These are phyloP conservation scores for Meghimatium bilineatum DNA, from an alignment of 2,888 invertebrate species.

Conservation along the genomic window DNA sequence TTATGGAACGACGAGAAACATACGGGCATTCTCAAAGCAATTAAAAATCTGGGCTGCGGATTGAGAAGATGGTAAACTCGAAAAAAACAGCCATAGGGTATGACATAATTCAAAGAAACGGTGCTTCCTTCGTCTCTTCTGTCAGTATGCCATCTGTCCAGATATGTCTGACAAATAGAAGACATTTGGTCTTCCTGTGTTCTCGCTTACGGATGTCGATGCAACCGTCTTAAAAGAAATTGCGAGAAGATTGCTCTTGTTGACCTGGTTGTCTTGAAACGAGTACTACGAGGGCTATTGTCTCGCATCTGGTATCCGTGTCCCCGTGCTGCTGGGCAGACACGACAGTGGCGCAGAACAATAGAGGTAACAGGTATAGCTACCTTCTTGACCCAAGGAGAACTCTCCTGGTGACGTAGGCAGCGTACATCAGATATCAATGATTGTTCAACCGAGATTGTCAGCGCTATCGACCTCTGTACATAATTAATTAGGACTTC, in stretches of 20 bases:
- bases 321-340: neutral
- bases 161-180: neutral
- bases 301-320: neutral
- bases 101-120: neutral
- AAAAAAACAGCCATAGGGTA: constrained; percentile 1
- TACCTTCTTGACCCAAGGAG: neutral
- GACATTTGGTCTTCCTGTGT: too few species aligned
- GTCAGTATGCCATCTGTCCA: constrained; percentile 22
- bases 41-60: neutral
- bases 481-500: too few species aligned
- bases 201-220: neutral
- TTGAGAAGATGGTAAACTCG: neutral
- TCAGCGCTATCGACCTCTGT: too few species aligned
- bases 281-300: too few species aligned
- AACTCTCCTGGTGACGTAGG: neutral
- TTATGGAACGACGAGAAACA: neutral
- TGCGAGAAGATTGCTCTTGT: neutral
- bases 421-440: too few species aligned
- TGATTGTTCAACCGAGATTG: too few species aligned
- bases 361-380: neutral
- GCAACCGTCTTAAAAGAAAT: neutral
- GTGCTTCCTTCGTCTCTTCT: neutral
- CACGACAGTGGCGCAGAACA: too few species aligned
- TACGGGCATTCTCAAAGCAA: neutral
- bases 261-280: neutral